Percentiles rank a stretch among this genome's conserved stretches.
Conservation (phyloP, 2,113 vertebrate genomes). For the Empidonax alnorum region DNA sequence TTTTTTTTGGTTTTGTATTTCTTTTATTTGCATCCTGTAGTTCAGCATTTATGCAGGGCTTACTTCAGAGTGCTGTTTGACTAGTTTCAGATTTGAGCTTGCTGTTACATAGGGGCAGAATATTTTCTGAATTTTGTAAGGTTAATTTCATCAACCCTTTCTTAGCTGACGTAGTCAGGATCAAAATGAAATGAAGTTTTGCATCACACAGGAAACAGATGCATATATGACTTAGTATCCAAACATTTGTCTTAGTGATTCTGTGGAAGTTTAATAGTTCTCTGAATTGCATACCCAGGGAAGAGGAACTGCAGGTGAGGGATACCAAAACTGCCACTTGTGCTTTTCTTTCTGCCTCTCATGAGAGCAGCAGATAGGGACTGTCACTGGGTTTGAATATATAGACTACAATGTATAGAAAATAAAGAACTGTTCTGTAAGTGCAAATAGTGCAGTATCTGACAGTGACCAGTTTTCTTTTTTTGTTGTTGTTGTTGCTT, state of each 20-base stretch:
- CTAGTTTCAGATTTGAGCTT: background rate
- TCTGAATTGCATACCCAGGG: background rate
- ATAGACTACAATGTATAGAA: background rate
- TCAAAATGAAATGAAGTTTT: background rate
- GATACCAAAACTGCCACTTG: background rate
- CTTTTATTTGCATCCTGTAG: background rate
- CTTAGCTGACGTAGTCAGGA: background rate
- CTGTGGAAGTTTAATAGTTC: background rate
- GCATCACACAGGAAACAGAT: background rate
- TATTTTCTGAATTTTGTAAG: background rate
- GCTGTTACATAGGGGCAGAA: background rate
- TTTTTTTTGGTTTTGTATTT: background rate
- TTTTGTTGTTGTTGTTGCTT: background rate
- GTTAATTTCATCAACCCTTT: background rate
- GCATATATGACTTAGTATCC: background rate
- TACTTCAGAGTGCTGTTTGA: background rate
- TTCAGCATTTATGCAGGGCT: background rate
- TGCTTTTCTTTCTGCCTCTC: background rate
- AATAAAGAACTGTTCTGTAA: background rate
- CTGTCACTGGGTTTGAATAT: background rate
- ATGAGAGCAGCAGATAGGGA: background rate
- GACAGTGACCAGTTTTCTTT: background rate
- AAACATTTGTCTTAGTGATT: background rate
- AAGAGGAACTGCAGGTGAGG: background rate
- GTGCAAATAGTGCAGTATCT: background rate